Evolutionary conservation across 2,113 vertebrate species (phyloP).

Genomic region (Herpailurus yagouaroundi): DNA sequence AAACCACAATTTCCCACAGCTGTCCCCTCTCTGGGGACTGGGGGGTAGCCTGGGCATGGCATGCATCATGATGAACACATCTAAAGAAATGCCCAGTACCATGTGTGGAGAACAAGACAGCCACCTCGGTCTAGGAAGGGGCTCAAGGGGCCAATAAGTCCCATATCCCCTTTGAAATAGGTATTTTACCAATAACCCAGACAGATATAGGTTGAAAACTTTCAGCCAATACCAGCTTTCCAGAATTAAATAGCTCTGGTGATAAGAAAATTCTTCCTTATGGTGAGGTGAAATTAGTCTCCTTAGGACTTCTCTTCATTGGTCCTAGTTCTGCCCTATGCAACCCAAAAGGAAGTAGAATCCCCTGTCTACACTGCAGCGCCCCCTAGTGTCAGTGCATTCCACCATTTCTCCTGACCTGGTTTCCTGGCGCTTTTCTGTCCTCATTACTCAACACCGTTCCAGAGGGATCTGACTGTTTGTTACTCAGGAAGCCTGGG

Average conservation of each 20-base stretch:
- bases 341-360: too few species aligned
- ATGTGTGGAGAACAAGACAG: not conserved
- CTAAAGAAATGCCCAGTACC: not conserved
- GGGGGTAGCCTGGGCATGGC: not conserved
- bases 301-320: not conserved
- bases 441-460: not conserved
- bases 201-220: not conserved
- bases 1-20: not conserved
- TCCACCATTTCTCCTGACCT: accelerated
- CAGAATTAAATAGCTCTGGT: not conserved
- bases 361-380: too few species aligned
- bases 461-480: not conserved
- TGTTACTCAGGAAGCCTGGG: not conserved
- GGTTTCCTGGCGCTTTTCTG: not conserved
- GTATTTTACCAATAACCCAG: not conserved
- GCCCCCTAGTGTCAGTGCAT: too few species aligned
- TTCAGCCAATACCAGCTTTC: not conserved
- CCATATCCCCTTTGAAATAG: not conserved
- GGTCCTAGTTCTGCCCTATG: not conserved
- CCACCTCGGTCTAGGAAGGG: not conserved
- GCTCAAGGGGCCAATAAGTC: not conserved
- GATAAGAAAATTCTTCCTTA: not conserved
- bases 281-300: not conserved
- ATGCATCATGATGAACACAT: not conserved
- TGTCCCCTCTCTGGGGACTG: not conserved